These are phyloP conservation scores for Lepidiolamprologus cunningtoni DNA, from an alignment of 2,113 vertebrate species.

Conservation along the genomic window DNA sequence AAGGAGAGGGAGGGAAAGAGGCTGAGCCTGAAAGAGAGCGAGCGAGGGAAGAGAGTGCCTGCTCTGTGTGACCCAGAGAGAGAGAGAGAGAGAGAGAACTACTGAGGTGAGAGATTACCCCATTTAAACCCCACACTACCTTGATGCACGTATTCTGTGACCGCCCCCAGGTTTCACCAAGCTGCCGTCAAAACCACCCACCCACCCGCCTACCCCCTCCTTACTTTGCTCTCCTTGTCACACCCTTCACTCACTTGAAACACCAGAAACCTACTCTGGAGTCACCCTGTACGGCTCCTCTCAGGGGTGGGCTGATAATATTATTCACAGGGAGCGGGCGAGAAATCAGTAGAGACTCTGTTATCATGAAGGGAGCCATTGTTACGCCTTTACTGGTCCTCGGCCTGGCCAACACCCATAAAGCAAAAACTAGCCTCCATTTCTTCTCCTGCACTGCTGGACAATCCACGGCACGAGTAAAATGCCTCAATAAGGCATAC, in stretches of 20 bases:
- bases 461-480: neutral
- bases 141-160: neutral
- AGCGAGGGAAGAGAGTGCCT: neutral
- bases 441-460: neutral
- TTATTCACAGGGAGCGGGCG: slow-evolving; percentile 51
- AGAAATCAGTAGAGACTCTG: slow-evolving; percentile 63
- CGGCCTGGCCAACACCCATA: slow-evolving; percentile 29
- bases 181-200: neutral
- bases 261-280: neutral
- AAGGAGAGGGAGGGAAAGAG: slow-evolving; percentile 30
- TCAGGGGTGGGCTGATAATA: slow-evolving; percentile 45
- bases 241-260: neutral
- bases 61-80: neutral
- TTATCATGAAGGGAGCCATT: slow-evolving; percentile 64
- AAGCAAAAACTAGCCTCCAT: slow-evolving; percentile 9
- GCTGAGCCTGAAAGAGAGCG: neutral
- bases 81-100: neutral
- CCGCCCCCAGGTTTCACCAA: neutral
- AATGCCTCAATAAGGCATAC: neutral
- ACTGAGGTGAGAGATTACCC: neutral
- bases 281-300: slow-evolving; percentile 7
- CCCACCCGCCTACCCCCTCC: neutral
- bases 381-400: slow-evolving; percentile 32
- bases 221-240: neutral
- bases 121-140: neutral